Conservation (phyloP, 2,888 invertebrate genomes). For the Nipponacmea schrenckii region DNA sequence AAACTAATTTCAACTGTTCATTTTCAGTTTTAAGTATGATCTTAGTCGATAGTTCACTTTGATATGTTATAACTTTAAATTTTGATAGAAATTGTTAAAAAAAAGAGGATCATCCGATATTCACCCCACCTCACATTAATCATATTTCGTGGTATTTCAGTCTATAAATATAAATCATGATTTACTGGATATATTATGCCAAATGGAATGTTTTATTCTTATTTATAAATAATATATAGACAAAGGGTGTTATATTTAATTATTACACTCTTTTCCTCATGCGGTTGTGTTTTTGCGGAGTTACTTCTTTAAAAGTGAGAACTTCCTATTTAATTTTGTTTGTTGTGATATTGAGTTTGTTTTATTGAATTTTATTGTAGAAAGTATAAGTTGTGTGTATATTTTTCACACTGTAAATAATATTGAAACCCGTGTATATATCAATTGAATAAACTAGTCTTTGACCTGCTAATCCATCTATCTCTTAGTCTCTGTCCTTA, state of each 20-base stretch:
- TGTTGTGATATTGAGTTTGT: constrained; percentile 8
- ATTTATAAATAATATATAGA: not conserved
- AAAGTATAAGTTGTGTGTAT: not conserved
- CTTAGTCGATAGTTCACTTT: too few relatives aligned
- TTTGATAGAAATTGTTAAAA: not conserved
- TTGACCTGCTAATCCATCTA: not conserved
- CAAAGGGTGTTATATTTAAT: not conserved
- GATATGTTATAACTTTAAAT: not conserved
- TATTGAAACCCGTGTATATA: not conserved
- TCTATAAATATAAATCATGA: too few relatives aligned
- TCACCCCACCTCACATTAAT: not conserved
- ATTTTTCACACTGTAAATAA: not conserved
- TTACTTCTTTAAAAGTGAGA: not conserved
- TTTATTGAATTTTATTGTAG: not conserved
- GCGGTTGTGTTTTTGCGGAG: constrained; percentile 5
- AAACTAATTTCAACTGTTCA: too few relatives aligned
- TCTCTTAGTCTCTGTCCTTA: too few relatives aligned
- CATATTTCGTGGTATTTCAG: not conserved
- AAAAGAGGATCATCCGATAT: not conserved
- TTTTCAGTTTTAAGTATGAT: too few relatives aligned
- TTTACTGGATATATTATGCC: too few relatives aligned
- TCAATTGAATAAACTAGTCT: constrained; percentile 4
- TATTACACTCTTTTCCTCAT: not conserved
- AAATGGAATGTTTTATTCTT: not conserved
- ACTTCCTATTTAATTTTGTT: not conserved